Percentiles rank a stretch among this genome's conserved stretches.
Evolutionary conservation across 2,797 vertebrate genomes (phyloP).

Genomic region (Otus scops): DNA sequence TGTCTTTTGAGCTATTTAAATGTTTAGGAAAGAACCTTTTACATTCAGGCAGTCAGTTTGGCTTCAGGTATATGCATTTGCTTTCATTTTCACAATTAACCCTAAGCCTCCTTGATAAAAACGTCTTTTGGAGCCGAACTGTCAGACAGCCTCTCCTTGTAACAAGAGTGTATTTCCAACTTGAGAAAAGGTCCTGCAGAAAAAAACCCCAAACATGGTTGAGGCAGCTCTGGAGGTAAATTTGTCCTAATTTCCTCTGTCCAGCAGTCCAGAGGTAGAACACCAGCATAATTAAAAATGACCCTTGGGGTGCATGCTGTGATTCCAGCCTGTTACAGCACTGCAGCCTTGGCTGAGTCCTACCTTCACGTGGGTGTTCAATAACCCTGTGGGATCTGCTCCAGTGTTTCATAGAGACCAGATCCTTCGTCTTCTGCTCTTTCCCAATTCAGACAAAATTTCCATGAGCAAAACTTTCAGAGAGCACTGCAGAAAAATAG

Average conservation of each 20-base stretch:
- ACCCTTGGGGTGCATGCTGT: background rate
- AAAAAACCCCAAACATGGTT: background rate
- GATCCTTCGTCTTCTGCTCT: background rate
- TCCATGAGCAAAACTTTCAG: background rate
- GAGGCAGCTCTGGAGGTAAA: background rate
- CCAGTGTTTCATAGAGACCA: background rate
- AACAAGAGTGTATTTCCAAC: background rate
- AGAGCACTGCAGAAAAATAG: background rate
- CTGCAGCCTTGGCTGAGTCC: background rate
- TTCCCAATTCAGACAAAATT: background rate
- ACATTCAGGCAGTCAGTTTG: background rate
- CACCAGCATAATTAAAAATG: background rate
- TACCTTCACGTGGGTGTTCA: accelerated
- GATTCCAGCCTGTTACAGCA: background rate
- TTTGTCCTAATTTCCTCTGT: background rate
- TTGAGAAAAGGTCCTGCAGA: background rate
- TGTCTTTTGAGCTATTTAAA: background rate
- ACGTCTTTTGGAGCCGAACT: background rate
- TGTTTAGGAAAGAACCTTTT: background rate
- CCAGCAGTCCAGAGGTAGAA: background rate
- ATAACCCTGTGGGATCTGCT: background rate
- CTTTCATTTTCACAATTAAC: background rate
- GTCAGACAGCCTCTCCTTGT: background rate
- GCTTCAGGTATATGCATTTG: background rate
- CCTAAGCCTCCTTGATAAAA: background rate